A percentile compares a stretch with the other conserved stretches of the same genome.
phyloP scores from a whole-genome alignment of 2,797 vertebrate genomes.

The Perodicticus potto region DNA sequence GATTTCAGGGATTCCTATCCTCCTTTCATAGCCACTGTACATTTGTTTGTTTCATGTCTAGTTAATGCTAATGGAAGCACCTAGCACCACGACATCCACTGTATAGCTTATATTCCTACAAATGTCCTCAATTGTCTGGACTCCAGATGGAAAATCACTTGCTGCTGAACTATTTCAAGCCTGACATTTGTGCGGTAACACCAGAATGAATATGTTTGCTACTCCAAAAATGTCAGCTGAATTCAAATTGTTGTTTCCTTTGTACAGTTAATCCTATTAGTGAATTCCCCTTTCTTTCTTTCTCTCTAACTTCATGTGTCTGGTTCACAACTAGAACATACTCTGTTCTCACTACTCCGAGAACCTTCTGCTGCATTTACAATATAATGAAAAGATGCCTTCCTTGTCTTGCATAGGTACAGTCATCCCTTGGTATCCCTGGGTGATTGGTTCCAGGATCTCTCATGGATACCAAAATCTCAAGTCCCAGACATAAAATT shows the following conservation, averaged over 20 bases:
- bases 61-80: slow-evolving; percentile 9
- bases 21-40: background rate
- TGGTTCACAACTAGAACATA: background rate
- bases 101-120: slow-evolving; percentile 89
- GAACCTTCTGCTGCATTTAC: slow-evolving; percentile 25
- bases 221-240: background rate
- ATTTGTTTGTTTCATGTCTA: slow-evolving; percentile 12
- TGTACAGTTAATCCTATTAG: background rate
- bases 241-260: slow-evolving; percentile 30
- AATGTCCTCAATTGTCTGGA: slow-evolving; percentile 93
- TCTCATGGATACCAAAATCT: background rate
- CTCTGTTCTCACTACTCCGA: background rate
- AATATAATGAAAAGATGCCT: slow-evolving; percentile 35
- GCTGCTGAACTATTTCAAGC: slow-evolving; percentile 94
- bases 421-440: background rate
- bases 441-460: background rate
- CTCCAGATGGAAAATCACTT: slow-evolving; percentile 93
- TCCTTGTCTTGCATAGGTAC: background rate
- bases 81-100: slow-evolving; percentile 83
- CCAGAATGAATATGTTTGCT: slow-evolving; percentile 90
- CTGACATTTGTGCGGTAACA: slow-evolving; percentile 93
- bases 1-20: background rate
- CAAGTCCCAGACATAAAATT: background rate
- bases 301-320: slow-evolving; percentile 13
- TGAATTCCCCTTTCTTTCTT: slow-evolving; percentile 32